phyloP scores from a whole-genome alignment of 2,797 vertebrate genomes.

The Acanthurus leucopareius region DNA sequence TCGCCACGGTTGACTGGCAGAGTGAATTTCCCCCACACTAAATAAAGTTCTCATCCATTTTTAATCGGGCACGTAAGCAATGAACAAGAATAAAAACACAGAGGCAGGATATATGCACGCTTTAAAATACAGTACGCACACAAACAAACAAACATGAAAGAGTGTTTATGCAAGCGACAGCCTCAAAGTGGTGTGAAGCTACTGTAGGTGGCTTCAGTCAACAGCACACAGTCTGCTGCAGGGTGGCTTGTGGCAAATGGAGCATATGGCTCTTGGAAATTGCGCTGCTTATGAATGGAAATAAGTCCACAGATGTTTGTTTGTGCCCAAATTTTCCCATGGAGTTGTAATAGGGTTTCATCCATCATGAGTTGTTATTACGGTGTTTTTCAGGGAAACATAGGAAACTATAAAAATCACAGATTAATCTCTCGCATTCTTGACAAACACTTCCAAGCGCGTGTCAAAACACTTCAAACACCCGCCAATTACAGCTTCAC shows the following conservation, averaged over 20 bases:
- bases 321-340: constrained; percentile 4
- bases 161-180: constrained; percentile 5
- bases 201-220: constrained; percentile 49
- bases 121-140: constrained; percentile 48
- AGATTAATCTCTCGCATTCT: constrained; percentile 31
- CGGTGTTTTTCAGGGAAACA: constrained; percentile 21
- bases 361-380: constrained; percentile 16
- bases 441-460: constrained; percentile 26
- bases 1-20: constrained; percentile 55
- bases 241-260: constrained; percentile 33
- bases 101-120: constrained; percentile 35
- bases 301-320: constrained; percentile 55
- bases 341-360: constrained; percentile 1
- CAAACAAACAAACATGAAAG: constrained; percentile 65
- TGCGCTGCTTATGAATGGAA: constrained; percentile 50
- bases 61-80: constrained; percentile 65
- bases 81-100: background rate
- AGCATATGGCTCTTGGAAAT: constrained; percentile 54
- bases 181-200: constrained; percentile 42
- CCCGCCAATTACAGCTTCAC: constrained; percentile 19
- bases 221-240: constrained; percentile 40
- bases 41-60: constrained; percentile 80
- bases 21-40: constrained; percentile 62
- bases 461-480: constrained; percentile 52
- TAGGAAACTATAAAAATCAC: constrained; percentile 14